Evolutionary conservation across 2,797 vertebrate species (phyloP).

Genomic region (Gila robusta): DNA sequence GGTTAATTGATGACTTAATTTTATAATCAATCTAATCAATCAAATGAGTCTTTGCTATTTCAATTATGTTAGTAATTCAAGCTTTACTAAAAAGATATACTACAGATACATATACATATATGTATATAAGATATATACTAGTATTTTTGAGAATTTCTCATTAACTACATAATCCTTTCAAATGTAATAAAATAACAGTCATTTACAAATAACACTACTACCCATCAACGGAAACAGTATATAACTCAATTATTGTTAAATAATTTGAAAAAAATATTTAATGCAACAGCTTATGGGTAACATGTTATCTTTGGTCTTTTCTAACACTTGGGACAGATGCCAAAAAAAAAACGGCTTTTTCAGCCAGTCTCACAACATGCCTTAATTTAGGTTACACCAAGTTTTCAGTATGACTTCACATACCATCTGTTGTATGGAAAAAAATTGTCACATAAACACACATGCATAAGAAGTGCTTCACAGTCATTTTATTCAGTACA

Average conservation of each 20-base stretch:
- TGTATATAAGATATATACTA: no score
- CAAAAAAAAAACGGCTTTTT: neutral
- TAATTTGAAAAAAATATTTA: neutral
- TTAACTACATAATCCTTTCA: neutral
- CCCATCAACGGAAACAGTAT: neutral
- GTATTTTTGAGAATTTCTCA: neutral
- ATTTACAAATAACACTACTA: slow-evolving; percentile 8
- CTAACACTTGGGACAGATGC: neutral
- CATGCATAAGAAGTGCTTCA: neutral
- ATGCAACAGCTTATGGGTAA: neutral
- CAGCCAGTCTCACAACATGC: neutral
- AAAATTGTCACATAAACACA: slow-evolving; percentile 6
- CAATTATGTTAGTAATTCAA: neutral
- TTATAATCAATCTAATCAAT: slow-evolving; percentile 13
- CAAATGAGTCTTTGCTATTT: slow-evolving; percentile 2
- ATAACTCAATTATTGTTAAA: neutral
- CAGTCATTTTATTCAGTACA: slow-evolving; percentile 16
- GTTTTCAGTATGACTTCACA: neutral
- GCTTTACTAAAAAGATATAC: neutral
- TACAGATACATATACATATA: neutral
- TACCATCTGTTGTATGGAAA: neutral
- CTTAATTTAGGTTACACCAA: neutral
- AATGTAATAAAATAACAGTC: neutral
- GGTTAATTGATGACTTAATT: neutral
- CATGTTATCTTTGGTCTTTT: neutral